These are phyloP conservation scores for Pachyseris speciosa DNA, from an alignment of 64 coral and sea anemone species.

Conservation along the genomic window DNA sequence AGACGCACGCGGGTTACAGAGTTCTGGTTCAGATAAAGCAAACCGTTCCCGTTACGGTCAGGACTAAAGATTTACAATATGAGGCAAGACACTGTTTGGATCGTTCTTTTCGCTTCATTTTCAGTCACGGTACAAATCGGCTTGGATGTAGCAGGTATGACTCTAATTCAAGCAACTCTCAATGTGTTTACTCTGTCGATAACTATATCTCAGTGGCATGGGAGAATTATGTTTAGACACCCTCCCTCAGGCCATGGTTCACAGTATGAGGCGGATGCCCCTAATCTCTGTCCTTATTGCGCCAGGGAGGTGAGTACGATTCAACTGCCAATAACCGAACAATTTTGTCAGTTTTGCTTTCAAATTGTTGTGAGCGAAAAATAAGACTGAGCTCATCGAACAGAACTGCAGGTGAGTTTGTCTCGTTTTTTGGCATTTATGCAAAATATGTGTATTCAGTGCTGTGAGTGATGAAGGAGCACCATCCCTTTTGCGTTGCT, in stretches of 20 bases:
- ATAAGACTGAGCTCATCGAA: background rate
- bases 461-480: no score
- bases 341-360: background rate
- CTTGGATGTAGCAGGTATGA: constrained; percentile 28
- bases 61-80: background rate
- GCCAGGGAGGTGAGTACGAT: constrained; percentile 29
- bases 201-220: background rate
- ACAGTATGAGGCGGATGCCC: constrained; percentile 32
- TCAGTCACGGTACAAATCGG: background rate
- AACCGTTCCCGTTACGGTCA: background rate
- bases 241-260: constrained; percentile 25
- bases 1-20: background rate
- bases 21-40: background rate
- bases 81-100: constrained; percentile 2
- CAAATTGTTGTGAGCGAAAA: background rate
- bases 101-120: background rate
- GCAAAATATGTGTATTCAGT: background rate
- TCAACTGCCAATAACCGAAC: constrained; percentile 27
- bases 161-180: background rate
- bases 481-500: no score
- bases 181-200: background rate
- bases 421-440: background rate
- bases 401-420: background rate
- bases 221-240: constrained; percentile 27
- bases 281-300: constrained; percentile 25